These are phyloP conservation scores for Nycticebus coucang DNA, from an alignment of 2,113 vertebrate genomes.

Conservation along the genomic window DNA sequence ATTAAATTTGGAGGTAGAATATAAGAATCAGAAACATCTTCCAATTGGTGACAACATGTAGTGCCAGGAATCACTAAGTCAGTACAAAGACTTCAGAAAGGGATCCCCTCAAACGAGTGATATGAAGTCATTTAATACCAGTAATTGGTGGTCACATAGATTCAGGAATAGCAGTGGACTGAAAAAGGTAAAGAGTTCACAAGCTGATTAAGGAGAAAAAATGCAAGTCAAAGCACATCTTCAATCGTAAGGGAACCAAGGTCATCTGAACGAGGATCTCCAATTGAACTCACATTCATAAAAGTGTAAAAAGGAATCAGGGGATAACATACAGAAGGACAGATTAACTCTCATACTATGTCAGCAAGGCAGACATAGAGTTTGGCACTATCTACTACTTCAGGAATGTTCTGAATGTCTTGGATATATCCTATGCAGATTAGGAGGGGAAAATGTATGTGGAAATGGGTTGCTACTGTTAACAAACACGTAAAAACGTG, in stretches of 20 bases:
- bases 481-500: not conserved
- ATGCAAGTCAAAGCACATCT: not conserved
- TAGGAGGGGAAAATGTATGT: not conserved
- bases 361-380: not conserved
- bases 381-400: not conserved
- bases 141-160: not conserved
- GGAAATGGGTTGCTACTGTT: not conserved
- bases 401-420: not conserved
- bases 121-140: not conserved
- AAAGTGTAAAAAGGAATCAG: not conserved
- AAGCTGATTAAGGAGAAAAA: not conserved
- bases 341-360: not conserved
- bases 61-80: not conserved
- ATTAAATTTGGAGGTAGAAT: not conserved
- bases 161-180: too few relatives aligned
- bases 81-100: not conserved
- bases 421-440: not conserved
- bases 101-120: not conserved
- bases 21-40: too few relatives aligned
- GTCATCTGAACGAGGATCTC: not conserved
- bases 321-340: not conserved
- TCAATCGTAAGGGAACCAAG: too few relatives aligned
- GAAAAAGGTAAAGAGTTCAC: too few relatives aligned
- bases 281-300: not conserved
- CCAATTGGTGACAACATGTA: too few relatives aligned